Base-by-base conservation (phyloP, 2,888 invertebrate genomes). In the Entomobrya proxima region DNA sequence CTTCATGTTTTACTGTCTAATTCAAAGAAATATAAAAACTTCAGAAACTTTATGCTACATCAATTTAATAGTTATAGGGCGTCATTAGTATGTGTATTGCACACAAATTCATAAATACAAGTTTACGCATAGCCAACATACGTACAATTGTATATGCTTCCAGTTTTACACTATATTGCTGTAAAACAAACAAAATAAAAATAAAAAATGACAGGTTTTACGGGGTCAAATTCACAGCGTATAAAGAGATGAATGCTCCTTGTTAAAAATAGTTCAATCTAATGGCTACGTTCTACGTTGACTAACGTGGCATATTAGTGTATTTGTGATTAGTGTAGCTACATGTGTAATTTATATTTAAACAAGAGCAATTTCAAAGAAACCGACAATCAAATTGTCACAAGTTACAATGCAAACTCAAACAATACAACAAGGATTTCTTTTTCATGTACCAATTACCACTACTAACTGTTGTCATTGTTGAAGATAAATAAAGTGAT, bases 281-380 rank as follows among this genome's bases (percentile, higher is more conserved):
- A n/a, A n/a, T n/a, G n/a, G n/a, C n/a, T n/a, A n/a, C n/a, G n/a
- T n/a, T n/a, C n/a, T n/a, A n/a, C n/a, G n/a, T 61, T 30, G 30
- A 69, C 40, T 69, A 6, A 13, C 27, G 67, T 40, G 11, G 32
- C 32, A 61, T 32, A 64, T 64, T 37, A 64, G 21, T 27, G 32
- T 27, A 37, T 40, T 72, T 47, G 32, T 82, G 82, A 75, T 82
- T 75, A 75, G 82, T 61, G 61, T 44, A 35, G 75, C 69, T 67
- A 80, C 80, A 72, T 44, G 61, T 64, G 82, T 75, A 82, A 74
- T 75, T 75, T 75, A n/a, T n/a, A 82, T 75, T 75, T 47, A 82
- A 75, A 58, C 21, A 32, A 40, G 58, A 47, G 50, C 24, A 2
- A 1, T 21, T 21, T 35, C 75, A 75, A 82, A 82, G 64, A 30